A percentile compares a stretch with the other conserved stretches of the same genome.
Conservation (phyloP, 2,797 vertebrate species). For the Lepilemur ruficaudatus region DNA sequence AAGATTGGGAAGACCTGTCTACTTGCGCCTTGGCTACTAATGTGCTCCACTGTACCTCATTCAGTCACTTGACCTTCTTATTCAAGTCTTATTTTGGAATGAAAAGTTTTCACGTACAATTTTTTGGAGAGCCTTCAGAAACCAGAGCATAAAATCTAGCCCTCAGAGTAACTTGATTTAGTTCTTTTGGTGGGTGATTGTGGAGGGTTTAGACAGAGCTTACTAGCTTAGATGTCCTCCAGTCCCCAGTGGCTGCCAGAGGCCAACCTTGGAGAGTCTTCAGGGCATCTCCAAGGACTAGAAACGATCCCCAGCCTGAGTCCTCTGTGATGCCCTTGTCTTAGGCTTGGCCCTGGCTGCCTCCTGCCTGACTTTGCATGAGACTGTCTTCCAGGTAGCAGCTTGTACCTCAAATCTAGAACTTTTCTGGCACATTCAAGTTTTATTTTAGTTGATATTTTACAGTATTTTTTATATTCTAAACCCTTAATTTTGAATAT, state of each 20-base stretch:
- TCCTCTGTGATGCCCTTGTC: too few relatives aligned
- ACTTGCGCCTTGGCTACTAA: not conserved
- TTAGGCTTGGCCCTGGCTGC: not conserved
- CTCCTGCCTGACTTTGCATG: not conserved
- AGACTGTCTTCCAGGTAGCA: not conserved
- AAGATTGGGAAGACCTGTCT: not conserved
- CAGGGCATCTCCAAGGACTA: not conserved
- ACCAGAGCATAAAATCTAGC: not conserved
- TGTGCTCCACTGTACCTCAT: not conserved
- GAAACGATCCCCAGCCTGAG: not conserved
- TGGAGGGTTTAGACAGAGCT: not conserved
- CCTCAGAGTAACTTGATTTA: not conserved
- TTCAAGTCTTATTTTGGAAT: not conserved
- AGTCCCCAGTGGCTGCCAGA: not conserved
- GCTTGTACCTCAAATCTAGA: not conserved
- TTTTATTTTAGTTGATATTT: not conserved
- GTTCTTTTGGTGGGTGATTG: not conserved
- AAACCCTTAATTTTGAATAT: slow-evolving; percentile 11
- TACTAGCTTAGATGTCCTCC: not conserved
- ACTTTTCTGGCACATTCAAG: not conserved
- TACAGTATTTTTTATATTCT: not conserved
- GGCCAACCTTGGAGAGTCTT: not conserved
- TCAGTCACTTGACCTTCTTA: not conserved
- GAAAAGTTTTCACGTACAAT: not conserved
- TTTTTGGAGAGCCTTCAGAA: not conserved